Evolutionary conservation across 37 sponge, comb jelly and placozoan species (phyloP).

Genomic region (Aplysina aerophoba): DNA sequence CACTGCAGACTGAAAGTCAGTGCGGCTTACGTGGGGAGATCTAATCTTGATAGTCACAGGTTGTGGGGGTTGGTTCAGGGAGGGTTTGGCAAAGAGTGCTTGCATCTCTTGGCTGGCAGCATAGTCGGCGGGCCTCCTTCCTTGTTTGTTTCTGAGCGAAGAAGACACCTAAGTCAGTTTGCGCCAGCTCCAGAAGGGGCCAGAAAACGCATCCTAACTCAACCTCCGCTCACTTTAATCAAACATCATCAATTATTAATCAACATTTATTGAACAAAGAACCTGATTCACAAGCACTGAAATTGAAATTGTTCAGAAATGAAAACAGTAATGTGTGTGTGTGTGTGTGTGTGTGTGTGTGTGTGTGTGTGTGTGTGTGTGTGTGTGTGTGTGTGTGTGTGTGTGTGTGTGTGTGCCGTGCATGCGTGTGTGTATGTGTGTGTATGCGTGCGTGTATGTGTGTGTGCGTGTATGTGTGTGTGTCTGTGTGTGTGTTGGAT

Average conservation of each 20-base stretch:
- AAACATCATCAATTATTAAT: background rate
- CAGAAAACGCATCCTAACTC: background rate
- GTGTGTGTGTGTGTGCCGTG: conserved; percentile 1
- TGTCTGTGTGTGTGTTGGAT: too few relatives aligned
- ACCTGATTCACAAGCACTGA: too few relatives aligned
- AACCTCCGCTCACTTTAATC: background rate
- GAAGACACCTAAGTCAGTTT: background rate
- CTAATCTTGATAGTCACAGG: background rate
- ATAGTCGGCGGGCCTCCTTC: background rate
- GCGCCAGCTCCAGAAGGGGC: background rate
- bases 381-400: conserved; percentile 20
- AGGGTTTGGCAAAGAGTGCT: background rate
- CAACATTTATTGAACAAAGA: too few relatives aligned
- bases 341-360: conserved; percentile 17
- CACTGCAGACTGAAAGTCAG: background rate
- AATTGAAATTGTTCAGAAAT: too few relatives aligned
- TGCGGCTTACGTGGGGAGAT: conserved; percentile 1
- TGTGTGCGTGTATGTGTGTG: conserved; percentile 3
- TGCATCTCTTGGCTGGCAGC: background rate
- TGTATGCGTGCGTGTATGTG: too few relatives aligned
- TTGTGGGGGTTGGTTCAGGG: background rate
- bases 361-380: conserved; percentile 27
- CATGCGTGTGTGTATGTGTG: too few relatives aligned
- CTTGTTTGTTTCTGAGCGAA: conserved; percentile 11
- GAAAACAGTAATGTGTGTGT: too few relatives aligned